Evolutionary conservation across 2,113 vertebrate genomes (phyloP).

Genomic region (Oceanodroma tethys): DNA sequence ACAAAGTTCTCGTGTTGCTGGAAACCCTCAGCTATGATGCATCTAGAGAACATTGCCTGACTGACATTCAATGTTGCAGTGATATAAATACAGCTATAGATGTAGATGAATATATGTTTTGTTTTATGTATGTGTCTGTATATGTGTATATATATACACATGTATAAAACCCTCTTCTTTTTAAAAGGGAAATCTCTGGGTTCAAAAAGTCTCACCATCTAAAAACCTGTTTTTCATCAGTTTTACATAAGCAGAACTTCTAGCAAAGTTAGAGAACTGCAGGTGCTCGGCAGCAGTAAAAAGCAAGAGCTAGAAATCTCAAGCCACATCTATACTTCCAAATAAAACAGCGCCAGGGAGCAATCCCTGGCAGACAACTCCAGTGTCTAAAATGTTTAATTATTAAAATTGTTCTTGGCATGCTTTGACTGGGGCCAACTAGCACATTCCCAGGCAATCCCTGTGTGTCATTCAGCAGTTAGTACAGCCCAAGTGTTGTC

Average conservation of each 20-base stretch:
- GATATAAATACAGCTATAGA: neutral
- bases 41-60: neutral
- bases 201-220: neutral
- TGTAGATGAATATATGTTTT: neutral
- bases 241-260: neutral
- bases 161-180: neutral
- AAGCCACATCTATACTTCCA: neutral
- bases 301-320: neutral
- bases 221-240: neutral
- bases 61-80: neutral
- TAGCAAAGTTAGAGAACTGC: neutral
- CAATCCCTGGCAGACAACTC: neutral
- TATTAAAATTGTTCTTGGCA: neutral
- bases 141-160: neutral
- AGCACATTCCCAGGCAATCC: neutral
- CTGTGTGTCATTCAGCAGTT: neutral
- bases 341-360: neutral
- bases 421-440: neutral
- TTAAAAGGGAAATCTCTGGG: neutral
- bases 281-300: neutral
- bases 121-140: neutral
- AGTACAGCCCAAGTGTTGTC: neutral
- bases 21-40: neutral
- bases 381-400: neutral
- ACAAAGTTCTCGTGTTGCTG: neutral